Conservation (phyloP, 37 sponge, comb jelly and placozoan species). For the Oopsacas minuta region DNA sequence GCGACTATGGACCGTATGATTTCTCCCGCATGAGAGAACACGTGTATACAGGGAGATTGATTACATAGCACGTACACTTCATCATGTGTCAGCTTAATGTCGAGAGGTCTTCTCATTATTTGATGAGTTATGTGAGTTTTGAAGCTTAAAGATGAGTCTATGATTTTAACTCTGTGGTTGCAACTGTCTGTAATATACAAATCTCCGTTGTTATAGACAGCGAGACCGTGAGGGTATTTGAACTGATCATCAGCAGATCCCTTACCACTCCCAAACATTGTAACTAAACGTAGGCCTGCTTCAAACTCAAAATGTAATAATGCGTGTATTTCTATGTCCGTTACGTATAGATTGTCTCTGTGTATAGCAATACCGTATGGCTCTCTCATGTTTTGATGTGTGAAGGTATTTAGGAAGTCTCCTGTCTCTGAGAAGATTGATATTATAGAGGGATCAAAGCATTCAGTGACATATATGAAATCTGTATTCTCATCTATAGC, state of each 20-base stretch:
- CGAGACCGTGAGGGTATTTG: not conserved
- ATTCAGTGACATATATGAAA: not conserved
- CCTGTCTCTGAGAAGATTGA: not conserved
- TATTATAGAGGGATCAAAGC: not conserved
- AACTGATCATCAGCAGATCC: not conserved
- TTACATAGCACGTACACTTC: not conserved
- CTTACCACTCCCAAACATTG: not conserved
- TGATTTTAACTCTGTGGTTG: not conserved
- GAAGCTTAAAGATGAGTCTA: not conserved
- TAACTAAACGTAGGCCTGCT: not conserved
- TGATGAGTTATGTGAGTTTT: not conserved
- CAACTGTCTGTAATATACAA: not conserved
- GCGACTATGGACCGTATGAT: not conserved
- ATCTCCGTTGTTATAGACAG: conserved; percentile 6
- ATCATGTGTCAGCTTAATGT: not conserved
- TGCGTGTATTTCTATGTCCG: not conserved
- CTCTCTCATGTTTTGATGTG: not conserved
- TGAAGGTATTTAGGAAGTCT: not conserved
- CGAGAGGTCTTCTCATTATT: not conserved
- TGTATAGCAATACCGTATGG: not conserved
- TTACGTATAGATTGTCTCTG: not conserved
- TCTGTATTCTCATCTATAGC: not conserved
- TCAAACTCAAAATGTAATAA: not conserved
- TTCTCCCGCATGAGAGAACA: not conserved
- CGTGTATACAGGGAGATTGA: not conserved